Evolutionary conservation across 2,888 invertebrate species (phyloP).

Genomic region (Sympetrum striolatum): DNA sequence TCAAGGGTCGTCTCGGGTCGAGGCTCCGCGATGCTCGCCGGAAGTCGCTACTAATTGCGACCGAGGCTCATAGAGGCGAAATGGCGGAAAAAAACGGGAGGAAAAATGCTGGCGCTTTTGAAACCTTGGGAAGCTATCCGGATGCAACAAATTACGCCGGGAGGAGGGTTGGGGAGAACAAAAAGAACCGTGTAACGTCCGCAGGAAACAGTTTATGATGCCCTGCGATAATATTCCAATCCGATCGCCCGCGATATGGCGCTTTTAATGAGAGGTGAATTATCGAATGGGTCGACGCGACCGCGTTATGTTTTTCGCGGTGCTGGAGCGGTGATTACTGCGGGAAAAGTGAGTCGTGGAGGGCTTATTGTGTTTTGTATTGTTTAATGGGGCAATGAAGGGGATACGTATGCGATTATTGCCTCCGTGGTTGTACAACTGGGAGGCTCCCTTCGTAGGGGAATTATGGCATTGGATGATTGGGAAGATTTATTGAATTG

Average conservation of each 20-base stretch:
- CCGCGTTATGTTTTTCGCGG: not conserved
- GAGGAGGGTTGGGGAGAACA: not conserved
- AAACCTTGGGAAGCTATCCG: conserved; percentile 19
- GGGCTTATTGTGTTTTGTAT: too few species aligned
- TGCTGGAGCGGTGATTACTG: too few species aligned
- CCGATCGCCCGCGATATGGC: not conserved
- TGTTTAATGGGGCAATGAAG: too few species aligned
- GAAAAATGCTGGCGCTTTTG: not conserved
- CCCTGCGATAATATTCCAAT: not conserved
- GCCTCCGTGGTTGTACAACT: too few species aligned
- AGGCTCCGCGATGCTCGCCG: not conserved
- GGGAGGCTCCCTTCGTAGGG: too few species aligned
- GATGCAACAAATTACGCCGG: conserved; percentile 23
- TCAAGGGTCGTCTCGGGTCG: not conserved
- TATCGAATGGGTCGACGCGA: not conserved
- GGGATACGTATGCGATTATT: too few species aligned
- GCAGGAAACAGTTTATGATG: not conserved
- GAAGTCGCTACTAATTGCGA: conserved; percentile 38
- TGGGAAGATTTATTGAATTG: too few species aligned
- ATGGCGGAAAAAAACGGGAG: not conserved
- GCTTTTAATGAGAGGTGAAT: not conserved
- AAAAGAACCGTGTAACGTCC: not conserved
- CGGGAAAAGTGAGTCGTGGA: too few species aligned
- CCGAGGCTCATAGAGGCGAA: conserved; percentile 15
- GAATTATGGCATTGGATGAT: too few species aligned